Evolutionary conservation across 2,113 vertebrate species (phyloP).

Genomic region (Pipra filicauda): DNA sequence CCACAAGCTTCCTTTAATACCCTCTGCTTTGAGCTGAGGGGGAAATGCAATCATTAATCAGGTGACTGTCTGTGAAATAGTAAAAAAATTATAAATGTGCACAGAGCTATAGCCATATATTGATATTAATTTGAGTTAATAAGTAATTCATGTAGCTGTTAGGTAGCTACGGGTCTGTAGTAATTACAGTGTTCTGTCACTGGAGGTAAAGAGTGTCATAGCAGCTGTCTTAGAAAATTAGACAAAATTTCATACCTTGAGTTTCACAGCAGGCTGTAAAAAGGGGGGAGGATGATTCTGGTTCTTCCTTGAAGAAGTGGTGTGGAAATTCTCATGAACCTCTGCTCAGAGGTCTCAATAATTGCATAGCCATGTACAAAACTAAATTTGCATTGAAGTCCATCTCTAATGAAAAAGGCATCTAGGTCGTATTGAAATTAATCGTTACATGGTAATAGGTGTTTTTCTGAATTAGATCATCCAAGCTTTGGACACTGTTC

Average conservation of each 20-base stretch:
- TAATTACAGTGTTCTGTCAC: not conserved
- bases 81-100: not conserved
- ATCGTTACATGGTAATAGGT: not conserved
- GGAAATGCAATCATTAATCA: not conserved
- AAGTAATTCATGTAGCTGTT: not conserved
- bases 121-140: not conserved
- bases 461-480: not conserved
- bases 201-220: not conserved
- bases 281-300: not conserved
- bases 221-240: not conserved
- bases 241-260: not conserved
- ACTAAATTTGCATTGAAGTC: not conserved
- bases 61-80: not conserved
- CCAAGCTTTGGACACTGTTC: not conserved
- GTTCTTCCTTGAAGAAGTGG: not conserved
- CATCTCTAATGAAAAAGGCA: not conserved
- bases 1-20: not conserved
- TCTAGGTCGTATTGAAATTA: not conserved
- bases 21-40: not conserved
- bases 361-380: not conserved
- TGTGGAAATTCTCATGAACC: not conserved
- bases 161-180: not conserved
- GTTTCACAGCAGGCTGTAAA: not conserved
- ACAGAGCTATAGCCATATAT: not conserved
- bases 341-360: not conserved